Evolutionary conservation across 2,888 invertebrate genomes (phyloP), one percentile per base, ranked within the genome.

Genomic region (Magallana nippona): DNA sequence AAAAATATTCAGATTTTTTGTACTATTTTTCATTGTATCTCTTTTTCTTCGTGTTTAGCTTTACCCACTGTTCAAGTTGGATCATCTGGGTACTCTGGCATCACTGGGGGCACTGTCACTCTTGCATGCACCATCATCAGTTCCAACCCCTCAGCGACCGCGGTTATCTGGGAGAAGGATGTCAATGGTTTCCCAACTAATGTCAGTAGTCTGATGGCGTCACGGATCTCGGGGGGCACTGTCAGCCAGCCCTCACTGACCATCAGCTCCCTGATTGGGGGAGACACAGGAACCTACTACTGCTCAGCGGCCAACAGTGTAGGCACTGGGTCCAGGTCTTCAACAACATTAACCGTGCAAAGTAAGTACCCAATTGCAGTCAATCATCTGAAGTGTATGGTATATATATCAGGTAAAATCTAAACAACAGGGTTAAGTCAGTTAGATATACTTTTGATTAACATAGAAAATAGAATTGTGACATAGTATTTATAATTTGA

Each of bases 111-210:
- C 11, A 78, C 82, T 32, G 71, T 83, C 10, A 78, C 60, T 1
- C 63, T 85, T n/a, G 63, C 57, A 1, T 85, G 85, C 60, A 78
- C 83, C 15, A 81, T 85, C 32, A 85, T 58, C 3, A 57, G 82
- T 1, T 58, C 80, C 22, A 81, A 81, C 27, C 85, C 85, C 17
- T 57, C 83, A 2, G 83, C 83, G 10, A 85, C 82, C 11, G 77
- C 82, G 8, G 79, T 85, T 58, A 71, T 71, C 57, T 85, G 85
- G 85, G 78, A 85, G 71, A 83, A 77, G 58, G 22, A 19, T 0
- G 56, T 82, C 22, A 79, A 77, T n/a, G 83, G 82, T 1, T 57
- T 78, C 58, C 55, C 81, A 17, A 77, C 55, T 17, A 79, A 78
- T 27, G 58, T 85, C 32, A 57, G n/a, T 15, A 22, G 57, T 11